phyloP scores from a whole-genome alignment of 2,797 vertebrate genomes.

The Gorsachius magnificus region DNA sequence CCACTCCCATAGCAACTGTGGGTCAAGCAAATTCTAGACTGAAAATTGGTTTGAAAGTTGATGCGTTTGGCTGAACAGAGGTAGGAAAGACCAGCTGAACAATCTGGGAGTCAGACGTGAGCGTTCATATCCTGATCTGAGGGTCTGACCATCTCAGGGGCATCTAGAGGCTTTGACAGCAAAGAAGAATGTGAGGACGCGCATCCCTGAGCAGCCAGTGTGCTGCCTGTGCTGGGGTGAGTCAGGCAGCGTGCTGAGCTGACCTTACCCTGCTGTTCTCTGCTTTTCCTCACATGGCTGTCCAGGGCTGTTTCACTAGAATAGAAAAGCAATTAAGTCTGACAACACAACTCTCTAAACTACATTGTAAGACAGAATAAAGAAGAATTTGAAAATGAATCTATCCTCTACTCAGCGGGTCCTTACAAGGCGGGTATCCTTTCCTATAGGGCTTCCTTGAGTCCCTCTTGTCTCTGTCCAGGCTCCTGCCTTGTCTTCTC shows the following conservation, averaged over 20 bases:
- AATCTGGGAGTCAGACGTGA: background rate
- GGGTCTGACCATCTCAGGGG: background rate
- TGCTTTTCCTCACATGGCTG: background rate
- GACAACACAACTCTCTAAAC: background rate
- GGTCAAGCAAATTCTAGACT: background rate
- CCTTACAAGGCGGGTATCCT: background rate
- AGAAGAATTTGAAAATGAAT: background rate
- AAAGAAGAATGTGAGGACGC: background rate
- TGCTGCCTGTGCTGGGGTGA: background rate
- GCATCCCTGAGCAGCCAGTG: background rate
- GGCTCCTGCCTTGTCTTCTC: background rate
- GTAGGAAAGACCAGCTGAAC: background rate
- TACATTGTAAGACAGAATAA: background rate
- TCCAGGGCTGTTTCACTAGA: background rate
- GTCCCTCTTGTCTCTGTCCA: background rate
- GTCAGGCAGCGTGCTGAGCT: accelerated
- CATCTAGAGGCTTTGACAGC: background rate
- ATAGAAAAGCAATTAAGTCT: background rate
- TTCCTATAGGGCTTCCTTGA: background rate
- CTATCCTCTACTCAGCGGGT: background rate
- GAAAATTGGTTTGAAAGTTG: background rate
- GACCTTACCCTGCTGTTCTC: background rate
- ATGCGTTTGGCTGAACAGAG: background rate
- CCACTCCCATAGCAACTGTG: background rate
- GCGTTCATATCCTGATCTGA: background rate